Base-by-base conservation (phyloP, 2,888 invertebrate genomes). In the Charanyca ferruginea region DNA sequence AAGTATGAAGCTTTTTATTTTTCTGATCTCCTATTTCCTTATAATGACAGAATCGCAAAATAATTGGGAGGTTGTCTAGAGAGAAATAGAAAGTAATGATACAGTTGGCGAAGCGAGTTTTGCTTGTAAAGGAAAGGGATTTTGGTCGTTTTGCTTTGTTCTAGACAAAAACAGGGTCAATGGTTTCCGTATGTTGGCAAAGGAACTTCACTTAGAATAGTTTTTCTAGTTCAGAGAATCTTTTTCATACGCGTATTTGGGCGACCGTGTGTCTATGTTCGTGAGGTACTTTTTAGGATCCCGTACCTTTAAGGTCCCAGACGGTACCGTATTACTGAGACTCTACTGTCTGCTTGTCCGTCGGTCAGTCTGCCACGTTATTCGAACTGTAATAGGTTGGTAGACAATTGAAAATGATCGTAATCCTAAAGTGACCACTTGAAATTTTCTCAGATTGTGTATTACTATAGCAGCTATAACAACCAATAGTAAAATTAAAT, bases 1-100 rank as follows among this genome's bases (percentile, higher is more conserved):
- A 77, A 62, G 60, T 68, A 80, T 74, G 60, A 53, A 61, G 67
- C 51, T 52, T 48, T 62, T 62, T 66, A 73, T 66, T 68, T 73
- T 59, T 53, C 55, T 52, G 62, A 65, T 66, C 51, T 62, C 20
- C 52, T 48, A 63, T 79, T 65, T 74, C 62, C 47, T 70, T 66
- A 52, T 73, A 79, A 77, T 77, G 73, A 70, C 51, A 25, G 66
- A 58, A 66, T 67, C 49, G 66, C 42, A 63, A 61, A 66, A 63
- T 79, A 69, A 79, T 73, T 66, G 66, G 58, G 49, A 49, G 44
- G 32, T 32, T 32, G 32, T n/a, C n/a, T n/a, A 22, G 55, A 9
- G 45, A 16, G 20, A 35, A 58, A 57, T 41, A 65, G 18, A 28
- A 48, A 57, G 22, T 28, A 22, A 52, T 53, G 23, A 20, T 13